phyloP scores from a whole-genome alignment of 2,113 vertebrate genomes.

The Leucopsar rothschildi region DNA sequence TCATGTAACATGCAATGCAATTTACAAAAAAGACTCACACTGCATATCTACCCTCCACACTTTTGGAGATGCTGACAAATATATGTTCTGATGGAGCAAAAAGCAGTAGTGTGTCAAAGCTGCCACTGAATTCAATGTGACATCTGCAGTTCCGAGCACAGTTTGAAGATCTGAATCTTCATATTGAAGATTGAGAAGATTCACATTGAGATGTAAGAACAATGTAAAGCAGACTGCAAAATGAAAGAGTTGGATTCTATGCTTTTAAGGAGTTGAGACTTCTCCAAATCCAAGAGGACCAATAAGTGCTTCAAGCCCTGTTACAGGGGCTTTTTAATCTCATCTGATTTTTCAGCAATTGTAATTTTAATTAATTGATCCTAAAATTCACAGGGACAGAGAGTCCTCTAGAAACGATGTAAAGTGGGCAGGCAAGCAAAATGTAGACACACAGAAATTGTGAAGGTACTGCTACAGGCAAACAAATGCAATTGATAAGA shows the following conservation, averaged over 20 bases:
- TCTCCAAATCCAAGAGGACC: neutral
- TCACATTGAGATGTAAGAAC: neutral
- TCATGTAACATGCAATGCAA: neutral
- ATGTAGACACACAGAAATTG: neutral
- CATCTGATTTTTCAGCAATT: neutral
- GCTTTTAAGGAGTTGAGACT: neutral
- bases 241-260: neutral
- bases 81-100: neutral
- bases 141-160: neutral
- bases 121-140: neutral
- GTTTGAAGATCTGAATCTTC: neutral
- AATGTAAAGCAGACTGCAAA: neutral
- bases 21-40: neutral
- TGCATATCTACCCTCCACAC: rapidly evolving
- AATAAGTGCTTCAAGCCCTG: neutral
- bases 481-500: neutral
- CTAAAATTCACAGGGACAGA: neutral
- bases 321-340: neutral
- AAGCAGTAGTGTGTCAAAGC: neutral
- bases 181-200: neutral
- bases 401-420: neutral
- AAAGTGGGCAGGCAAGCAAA: neutral
- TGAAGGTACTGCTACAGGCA: neutral
- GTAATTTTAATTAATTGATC: neutral
- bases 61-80: neutral